Percentiles rank a stretch among this genome's conserved stretches.
Evolutionary conservation across 2,797 vertebrate genomes (phyloP).

Genomic region (Propithecus perrieri): DNA sequence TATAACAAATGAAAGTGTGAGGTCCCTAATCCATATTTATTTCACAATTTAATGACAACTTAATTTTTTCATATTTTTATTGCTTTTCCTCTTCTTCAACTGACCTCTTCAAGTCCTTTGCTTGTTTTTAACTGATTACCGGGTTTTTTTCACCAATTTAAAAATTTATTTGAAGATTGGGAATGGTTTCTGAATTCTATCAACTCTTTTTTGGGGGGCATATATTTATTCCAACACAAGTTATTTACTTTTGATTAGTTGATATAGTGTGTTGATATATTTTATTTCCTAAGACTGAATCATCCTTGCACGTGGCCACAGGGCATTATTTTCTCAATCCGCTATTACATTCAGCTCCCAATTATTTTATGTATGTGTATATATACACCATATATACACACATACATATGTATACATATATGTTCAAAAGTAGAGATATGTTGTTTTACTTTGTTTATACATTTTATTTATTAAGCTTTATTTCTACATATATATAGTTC

Average conservation of each 20-base stretch:
- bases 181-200: not conserved
- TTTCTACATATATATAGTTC: not conserved
- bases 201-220: not conserved
- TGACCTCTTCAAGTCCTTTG: not conserved
- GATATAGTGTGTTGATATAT: not conserved
- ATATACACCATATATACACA: too few species aligned
- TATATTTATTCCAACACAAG: not conserved
- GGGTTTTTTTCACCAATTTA: not conserved
- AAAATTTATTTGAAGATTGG: not conserved
- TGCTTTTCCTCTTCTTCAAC: not conserved
- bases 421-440: not conserved
- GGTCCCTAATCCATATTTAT: not conserved
- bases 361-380: not conserved
- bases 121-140: not conserved
- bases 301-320: not conserved
- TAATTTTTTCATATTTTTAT: not conserved
- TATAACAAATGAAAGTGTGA: not conserved
- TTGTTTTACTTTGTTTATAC: not conserved
- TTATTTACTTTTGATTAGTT: not conserved
- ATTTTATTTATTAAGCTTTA: not conserved
- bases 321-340: not conserved
- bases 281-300: slow-evolving; percentile 6
- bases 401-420: too few species aligned
- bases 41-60: not conserved
- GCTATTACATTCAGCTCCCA: not conserved